These are phyloP conservation scores for Sylvicapra grimmia DNA, from an alignment of 2,113 vertebrate species.

Conservation along the genomic window DNA sequence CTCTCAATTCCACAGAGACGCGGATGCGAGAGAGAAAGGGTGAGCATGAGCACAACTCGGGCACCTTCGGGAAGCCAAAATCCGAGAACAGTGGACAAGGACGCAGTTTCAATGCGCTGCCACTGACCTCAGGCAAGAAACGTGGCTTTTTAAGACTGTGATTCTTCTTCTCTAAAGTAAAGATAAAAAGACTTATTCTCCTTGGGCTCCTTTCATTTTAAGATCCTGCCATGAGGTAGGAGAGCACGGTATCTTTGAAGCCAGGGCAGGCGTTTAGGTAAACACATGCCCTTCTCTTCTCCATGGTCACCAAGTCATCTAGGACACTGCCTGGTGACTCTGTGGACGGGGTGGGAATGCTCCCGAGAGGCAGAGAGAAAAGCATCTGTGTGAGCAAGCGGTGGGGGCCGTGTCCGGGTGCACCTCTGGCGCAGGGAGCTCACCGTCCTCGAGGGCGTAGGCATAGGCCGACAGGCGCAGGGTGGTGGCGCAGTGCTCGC, in stretches of 20 bases:
- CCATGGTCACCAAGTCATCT: not conserved
- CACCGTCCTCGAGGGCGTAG: slow-evolving; percentile 93
- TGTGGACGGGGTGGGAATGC: not conserved
- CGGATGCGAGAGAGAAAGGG: not conserved
- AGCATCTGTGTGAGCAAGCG: not conserved
- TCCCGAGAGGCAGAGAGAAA: not conserved
- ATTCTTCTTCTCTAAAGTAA: not conserved
- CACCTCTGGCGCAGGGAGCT: slow-evolving; percentile 24
- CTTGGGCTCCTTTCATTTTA: not conserved
- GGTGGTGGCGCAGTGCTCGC: slow-evolving; percentile 93
- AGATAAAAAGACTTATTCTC: not conserved
- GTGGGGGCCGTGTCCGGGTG: not conserved
- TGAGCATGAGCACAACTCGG: not conserved
- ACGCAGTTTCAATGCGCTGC: not conserved
- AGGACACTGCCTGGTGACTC: not conserved
- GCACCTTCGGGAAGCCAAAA: not conserved
- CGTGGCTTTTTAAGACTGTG: not conserved
- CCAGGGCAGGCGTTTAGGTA: not conserved
- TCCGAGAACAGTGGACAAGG: not conserved
- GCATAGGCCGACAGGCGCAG: slow-evolving; percentile 94
- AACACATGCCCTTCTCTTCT: not conserved
- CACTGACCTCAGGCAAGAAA: not conserved
- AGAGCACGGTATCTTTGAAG: not conserved
- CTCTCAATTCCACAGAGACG: not conserved
- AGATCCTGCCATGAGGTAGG: not conserved